Base-by-base conservation (phyloP, 2,888 invertebrate genomes). In the Cyclophora punctaria region DNA sequence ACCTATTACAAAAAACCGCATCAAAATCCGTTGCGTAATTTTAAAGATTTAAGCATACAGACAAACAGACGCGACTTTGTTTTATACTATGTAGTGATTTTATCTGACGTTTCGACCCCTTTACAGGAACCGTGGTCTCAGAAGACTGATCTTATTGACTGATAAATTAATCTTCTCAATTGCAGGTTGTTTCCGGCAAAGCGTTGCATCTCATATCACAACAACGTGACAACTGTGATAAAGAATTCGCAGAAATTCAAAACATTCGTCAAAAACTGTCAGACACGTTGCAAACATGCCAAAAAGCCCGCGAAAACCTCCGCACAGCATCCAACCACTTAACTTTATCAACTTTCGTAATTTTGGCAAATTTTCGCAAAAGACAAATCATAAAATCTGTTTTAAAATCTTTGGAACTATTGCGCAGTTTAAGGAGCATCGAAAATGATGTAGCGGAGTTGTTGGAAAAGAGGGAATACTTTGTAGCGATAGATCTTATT, bases 171-270 rank as follows among this genome's bases (percentile, higher is more conserved):
- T 34, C 5, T 41, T 44, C 44, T 4, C 35, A 3, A 43, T 53
- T 48, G n/a, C 76, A 88, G 88, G 96, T 97, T 7, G 96, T 98
- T 3, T 98, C 98, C 0, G 97, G 97, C 64, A 96, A 97, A 82
- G 96, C 98, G 0, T 90, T 98, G 0, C 96, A 97, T 64, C 89
- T 98, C 41, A 98, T 99, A 66, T 90, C 98, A 3, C 96, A 98
- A 71, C 97, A 98, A 62, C 94, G 98, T 52, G 93, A 93, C 60
- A 92, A 94, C 0, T 98, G 97, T 75, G 94, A 95, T 63, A 90
- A 92, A 20, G 97, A 98, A 73, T 94, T 98, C 66, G 90, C 93
- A 51, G 92, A 93, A 56, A 93, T 96, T 37, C 89, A 93, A 48
- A 91, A 91, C 60, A 90, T 96, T 7, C 92, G 95, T 58, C 90